Base-by-base conservation (phyloP, 2,888 invertebrate genomes). In the Ypsolopha scabrella region DNA sequence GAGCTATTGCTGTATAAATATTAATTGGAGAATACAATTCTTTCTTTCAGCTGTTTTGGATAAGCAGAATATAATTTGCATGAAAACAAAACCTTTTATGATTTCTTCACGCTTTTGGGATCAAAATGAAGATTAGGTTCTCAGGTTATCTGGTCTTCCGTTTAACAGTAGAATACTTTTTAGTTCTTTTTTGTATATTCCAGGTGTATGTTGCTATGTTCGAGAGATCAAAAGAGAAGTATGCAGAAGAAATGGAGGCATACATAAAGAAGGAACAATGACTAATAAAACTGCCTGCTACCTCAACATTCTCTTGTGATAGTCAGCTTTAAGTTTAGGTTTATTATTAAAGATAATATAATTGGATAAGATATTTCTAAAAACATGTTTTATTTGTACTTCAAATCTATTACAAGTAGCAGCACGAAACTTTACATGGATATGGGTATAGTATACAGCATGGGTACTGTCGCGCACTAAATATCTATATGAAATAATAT, bases 151-250 rank as follows among this genome's bases (percentile, higher is more conserved):
- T 24, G 24, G 24, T 24, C 24, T 24, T 24, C 24, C 24, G 4
- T 24, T 24, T 24, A 24, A 24, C 8, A 43, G 1, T 34, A 48
- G n/a, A 4, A 14, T 38, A 48, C 24, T 50, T 33, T 9, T 39
- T 7, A 9, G 8, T 48, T 45, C 2, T 43, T 51, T 37, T 14
- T n/a, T 51, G 9, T 38, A 36, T 24, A 24, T 24, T 52, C 33
- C 73, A 93, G 92, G 87, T 92, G 0, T 93, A 93, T 74, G 92
- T 93, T 52, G 93, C 85, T 50, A 87, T 87, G 86, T 87, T 87
- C 68, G 92, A 93, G 75, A 87, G 91, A 64, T 93, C 93, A 52
- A 93, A 93, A 72, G 92, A 93, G 70, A 92, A 92, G 66, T 93
- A 93, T 77, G 91, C 90, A 51, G 91, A 90, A 56, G 92, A 93